Conservation (phyloP, 2,113 vertebrate species). For the Piliocolobus tephrosceles region DNA sequence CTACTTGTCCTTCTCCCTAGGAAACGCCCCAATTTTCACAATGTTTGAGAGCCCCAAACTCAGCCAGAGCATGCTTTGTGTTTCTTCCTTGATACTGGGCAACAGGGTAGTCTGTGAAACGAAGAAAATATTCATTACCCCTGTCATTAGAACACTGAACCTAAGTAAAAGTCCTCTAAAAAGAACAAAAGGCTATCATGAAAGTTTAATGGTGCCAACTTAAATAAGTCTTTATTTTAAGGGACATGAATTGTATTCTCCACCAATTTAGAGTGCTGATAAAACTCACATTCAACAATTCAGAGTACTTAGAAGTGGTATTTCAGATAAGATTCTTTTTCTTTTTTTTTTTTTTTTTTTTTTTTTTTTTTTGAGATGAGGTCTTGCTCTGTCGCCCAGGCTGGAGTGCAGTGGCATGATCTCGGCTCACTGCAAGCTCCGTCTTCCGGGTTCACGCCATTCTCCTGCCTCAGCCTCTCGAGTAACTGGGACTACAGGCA, state of each 20-base stretch:
- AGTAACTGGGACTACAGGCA: too few species aligned
- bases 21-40: conserved; percentile 84
- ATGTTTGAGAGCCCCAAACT: conserved; percentile 79
- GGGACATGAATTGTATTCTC: neutral
- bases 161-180: conserved; percentile 62
- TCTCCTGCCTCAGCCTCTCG: too few species aligned
- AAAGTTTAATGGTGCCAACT: neutral
- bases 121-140: conserved; percentile 76
- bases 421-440: too few species aligned
- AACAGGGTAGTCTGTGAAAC: conserved; percentile 74
- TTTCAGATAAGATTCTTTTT: neutral
- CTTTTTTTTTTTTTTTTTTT: too few species aligned
- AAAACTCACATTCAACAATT: neutral
- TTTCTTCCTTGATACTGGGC: conserved; percentile 81
- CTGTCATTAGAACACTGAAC: conserved; percentile 43
- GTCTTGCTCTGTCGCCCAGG: too few species aligned
- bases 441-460: too few species aligned
- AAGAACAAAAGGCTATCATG: neutral
- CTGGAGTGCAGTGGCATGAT: too few species aligned
- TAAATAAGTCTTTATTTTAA: conserved; percentile 20
- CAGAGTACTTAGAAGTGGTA: neutral
- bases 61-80: conserved; percentile 75
- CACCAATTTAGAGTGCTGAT: neutral
- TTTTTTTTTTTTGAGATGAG: too few species aligned
- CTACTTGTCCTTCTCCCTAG: conserved; percentile 86